Conservation (phyloP, 2,888 invertebrate genomes). For the Alitta virens region DNA sequence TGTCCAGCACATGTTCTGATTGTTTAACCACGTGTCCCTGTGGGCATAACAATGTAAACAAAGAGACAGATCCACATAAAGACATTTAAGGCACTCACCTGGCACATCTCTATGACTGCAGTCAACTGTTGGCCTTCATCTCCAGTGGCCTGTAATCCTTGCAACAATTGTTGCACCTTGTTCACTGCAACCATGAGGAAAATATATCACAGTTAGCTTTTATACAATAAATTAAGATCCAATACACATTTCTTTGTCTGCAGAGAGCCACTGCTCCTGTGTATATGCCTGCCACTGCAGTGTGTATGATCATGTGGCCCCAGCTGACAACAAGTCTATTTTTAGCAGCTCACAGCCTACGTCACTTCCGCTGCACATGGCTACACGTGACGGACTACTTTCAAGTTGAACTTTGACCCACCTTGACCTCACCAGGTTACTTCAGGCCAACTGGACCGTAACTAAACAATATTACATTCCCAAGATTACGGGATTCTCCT, state of each 20-base stretch:
- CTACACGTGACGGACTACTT: constrained; percentile 6
- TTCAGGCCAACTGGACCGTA: too few species aligned
- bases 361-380: constrained; percentile 8
- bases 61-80: not conserved
- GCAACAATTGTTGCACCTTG: constrained; percentile 89
- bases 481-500: too few species aligned
- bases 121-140: constrained; percentile 95
- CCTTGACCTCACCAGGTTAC: constrained; percentile 1
- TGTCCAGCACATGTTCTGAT: too few species aligned
- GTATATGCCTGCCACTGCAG: too few species aligned
- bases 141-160: constrained; percentile 86
- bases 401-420: not conserved
- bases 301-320: not conserved
- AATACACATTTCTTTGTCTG: too few species aligned
- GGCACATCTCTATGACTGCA: constrained; percentile 97
- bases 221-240: too few species aligned
- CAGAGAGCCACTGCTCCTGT: too few species aligned
- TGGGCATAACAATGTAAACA: not conserved
- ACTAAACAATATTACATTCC: too few species aligned
- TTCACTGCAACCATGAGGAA: constrained; percentile 57
- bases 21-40: not conserved
- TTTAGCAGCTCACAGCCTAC: constrained; percentile 10
- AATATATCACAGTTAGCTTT: not conserved
- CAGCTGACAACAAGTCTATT: constrained; percentile 16
- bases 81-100: constrained; percentile 60